Evolutionary conservation across 1,140 invertebrate genomes (phyloP), one percentile per base, ranked within the genome.

Genomic region (Rhopalosiphum padi): DNA sequence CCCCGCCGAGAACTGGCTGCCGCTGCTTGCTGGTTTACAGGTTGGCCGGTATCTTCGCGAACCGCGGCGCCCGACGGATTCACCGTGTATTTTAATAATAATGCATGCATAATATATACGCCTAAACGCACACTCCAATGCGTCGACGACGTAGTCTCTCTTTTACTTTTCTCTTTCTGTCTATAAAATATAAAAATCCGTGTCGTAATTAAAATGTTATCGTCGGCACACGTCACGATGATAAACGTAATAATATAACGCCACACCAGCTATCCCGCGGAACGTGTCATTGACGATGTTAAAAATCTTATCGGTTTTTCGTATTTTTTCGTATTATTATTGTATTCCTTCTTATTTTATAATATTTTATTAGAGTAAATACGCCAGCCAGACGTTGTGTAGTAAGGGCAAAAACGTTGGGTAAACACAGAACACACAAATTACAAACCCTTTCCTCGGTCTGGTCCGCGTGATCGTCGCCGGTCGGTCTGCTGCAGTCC

Each of bases 371-470:
- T n/a, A 30, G 86, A 88, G 43, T 87, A 87, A 87, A 87, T 87
- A 87, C 15, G 30, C 60, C 30, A 18, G 60, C 3, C 60, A 4
- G 9, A 15, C 41, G 8, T 25, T 15, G 15, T 8, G 21, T 48
- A 6, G 21, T 35, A 6, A 55, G 37, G 37, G 23, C 5, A 15
- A 90, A 90, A 90, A 77, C 60, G 37, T 90, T 60, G 37, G n/a
- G 48, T 43, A 55, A 90, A 90, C 88, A 55, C 25, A 53, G 60
- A 77, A 21, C 60, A n/a, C 60, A 35, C 30, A 77, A 77, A 77
- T 77, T 77, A 77, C n/a, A 53, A 90, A 90, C 53, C 89, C 89
- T 68, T 90, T 90, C 43, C 51, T 90, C 89, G 11, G 89, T 30
- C 55, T 5, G 30, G 60, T n/a, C 37, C 25, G n/a, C 87, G 46